phyloP scores from a whole-genome alignment of 2,797 vertebrate species.

The Crax fasciolata region DNA sequence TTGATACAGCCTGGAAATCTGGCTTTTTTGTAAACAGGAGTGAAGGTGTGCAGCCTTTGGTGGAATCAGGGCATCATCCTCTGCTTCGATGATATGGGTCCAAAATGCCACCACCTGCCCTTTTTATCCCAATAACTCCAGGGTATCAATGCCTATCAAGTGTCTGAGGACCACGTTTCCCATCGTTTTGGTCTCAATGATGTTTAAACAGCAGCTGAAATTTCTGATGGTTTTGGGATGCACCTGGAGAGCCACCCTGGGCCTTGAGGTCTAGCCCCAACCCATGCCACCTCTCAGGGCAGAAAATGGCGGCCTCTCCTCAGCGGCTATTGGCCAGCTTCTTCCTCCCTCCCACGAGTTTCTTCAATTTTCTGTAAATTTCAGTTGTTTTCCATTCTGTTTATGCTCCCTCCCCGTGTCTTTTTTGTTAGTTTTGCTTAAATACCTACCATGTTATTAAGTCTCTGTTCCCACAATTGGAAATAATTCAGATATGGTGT shows the following conservation, averaged over 20 bases:
- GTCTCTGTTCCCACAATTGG: background rate
- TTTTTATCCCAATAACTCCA: rapidly evolving
- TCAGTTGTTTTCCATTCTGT: background rate
- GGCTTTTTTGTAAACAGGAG: background rate
- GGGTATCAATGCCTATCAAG: rapidly evolving
- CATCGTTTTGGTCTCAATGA: background rate
- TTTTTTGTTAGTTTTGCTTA: background rate
- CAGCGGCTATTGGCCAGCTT: background rate
- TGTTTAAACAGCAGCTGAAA: background rate
- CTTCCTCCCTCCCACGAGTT: background rate
- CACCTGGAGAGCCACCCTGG: background rate
- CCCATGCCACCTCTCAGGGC: background rate
- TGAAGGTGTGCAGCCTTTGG: background rate
- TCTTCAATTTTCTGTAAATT: background rate
- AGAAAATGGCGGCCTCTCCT: background rate
- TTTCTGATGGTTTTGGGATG: background rate
- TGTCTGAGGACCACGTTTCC: rapidly evolving
- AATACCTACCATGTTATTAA: background rate
- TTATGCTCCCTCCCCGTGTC: background rate
- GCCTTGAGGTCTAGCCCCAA: background rate
- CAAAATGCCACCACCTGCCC: background rate
- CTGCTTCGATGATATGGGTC: background rate
- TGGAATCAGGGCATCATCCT: background rate
- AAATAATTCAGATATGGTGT: background rate
- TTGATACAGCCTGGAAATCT: background rate